Evolutionary conservation across 2,113 vertebrate species (phyloP).

Genomic region (Austrofundulus limnaeus): DNA sequence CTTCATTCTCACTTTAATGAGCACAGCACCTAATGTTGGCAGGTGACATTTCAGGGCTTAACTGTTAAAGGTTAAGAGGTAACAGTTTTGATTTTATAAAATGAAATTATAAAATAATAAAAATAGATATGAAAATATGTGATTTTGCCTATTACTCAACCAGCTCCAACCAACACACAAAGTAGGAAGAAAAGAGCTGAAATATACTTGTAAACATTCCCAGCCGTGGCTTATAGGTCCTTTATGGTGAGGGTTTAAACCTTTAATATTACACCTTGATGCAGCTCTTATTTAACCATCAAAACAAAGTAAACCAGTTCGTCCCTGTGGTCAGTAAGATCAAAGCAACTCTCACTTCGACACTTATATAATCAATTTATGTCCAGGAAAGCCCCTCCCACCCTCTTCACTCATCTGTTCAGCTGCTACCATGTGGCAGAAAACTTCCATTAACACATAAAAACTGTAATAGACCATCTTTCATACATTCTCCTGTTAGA

Average conservation of each 20-base stretch:
- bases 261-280: neutral
- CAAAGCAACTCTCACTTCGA: neutral
- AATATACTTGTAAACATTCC: neutral
- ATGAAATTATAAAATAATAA: too few relatives aligned
- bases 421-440: neutral
- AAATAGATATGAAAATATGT: too few relatives aligned
- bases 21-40: neutral
- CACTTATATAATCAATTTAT: neutral
- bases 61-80: neutral
- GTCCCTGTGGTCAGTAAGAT: neutral
- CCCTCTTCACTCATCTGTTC: neutral
- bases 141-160: too few relatives aligned
- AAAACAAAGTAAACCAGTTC: neutral
- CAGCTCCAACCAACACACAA: neutral
- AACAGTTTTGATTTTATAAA: neutral
- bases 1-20: neutral
- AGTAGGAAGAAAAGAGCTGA: neutral
- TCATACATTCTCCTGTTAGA: too few relatives aligned
- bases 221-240: neutral
- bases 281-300: neutral
- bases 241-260: neutral
- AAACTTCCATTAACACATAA: neutral
- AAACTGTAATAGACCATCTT: neutral
- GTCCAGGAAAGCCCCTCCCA: neutral
- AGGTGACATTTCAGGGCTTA: neutral